Percentiles rank a stretch among this genome's conserved stretches.
Evolutionary conservation across 2,888 invertebrate species (phyloP).

Genomic region (Sialis fuliginosa): DNA sequence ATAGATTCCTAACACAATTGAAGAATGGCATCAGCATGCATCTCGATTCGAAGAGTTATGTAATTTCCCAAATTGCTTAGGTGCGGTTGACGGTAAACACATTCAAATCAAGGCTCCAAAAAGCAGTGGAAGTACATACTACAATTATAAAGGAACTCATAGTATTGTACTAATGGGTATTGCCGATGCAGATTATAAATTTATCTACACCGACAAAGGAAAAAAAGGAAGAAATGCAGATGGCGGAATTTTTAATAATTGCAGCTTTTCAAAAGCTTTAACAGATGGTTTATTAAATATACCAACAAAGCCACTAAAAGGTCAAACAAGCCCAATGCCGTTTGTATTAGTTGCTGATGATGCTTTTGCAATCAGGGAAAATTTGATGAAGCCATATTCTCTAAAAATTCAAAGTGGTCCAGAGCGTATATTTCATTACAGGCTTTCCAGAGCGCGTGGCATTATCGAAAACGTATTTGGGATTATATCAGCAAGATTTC

Average conservation of each 20-base stretch:
- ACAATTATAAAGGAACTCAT: conserved; percentile 13
- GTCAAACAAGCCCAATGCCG: too few relatives aligned
- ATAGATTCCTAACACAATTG: neutral
- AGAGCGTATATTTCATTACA: conserved; percentile 1
- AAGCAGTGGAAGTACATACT: conserved; percentile 13
- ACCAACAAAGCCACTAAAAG: conserved; percentile 5
- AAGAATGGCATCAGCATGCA: too few relatives aligned
- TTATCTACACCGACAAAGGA: conserved; percentile 14
- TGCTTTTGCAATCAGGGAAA: conserved; percentile 11
- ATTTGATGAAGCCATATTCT: conserved; percentile 12
- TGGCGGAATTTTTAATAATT: conserved; percentile 13
- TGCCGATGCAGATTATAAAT: conserved; percentile 13
- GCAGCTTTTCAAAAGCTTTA: conserved; percentile 10
- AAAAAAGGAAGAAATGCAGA: conserved; percentile 14
- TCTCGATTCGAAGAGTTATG: conserved; percentile 9
- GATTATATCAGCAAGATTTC: conserved; percentile 13
- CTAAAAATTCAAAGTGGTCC: neutral
- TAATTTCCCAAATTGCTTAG: conserved; percentile 13
- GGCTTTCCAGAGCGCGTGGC: conserved; percentile 10
- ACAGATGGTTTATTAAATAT: conserved; percentile 12
- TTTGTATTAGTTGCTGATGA: conserved; percentile 5
- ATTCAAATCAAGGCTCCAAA: conserved; percentile 10
- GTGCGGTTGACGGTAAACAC: conserved; percentile 12
- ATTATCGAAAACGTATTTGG: conserved; percentile 14
- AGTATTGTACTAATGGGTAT: conserved; percentile 15